Percentiles rank a stretch among this genome's conserved stretches.
Conservation (phyloP, 2,113 vertebrate species). For the Microcebus jonahi region DNA sequence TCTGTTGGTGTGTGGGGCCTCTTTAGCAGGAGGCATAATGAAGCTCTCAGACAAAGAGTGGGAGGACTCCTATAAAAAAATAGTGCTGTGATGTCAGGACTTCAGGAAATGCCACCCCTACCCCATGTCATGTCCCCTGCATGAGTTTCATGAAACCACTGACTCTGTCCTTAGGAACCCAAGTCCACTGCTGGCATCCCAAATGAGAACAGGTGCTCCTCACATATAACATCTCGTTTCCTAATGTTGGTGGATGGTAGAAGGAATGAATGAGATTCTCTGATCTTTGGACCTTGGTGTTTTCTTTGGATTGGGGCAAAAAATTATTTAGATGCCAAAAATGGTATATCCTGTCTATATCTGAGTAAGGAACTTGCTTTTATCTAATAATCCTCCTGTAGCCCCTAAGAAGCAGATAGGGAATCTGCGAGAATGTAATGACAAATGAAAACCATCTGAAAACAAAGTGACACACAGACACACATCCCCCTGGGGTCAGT, state of each 20-base stretch:
- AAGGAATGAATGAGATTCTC: background rate
- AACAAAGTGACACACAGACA: rapidly evolving
- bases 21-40: background rate
- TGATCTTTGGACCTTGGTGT: background rate
- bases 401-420: background rate
- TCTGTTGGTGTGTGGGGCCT: slow-evolving; percentile 39
- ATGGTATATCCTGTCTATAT: background rate
- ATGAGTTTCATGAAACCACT: background rate
- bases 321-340: background rate
- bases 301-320: background rate
- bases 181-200: background rate
- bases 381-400: background rate
- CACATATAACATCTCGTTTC: too few relatives aligned
- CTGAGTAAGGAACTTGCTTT: slow-evolving; percentile 18
- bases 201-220: background rate
- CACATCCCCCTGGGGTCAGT: rapidly evolving
- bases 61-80: slow-evolving; percentile 54
- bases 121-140: background rate
- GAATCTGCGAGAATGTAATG: background rate
- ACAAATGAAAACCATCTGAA: background rate
- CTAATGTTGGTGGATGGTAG: background rate
- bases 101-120: slow-evolving; percentile 17
- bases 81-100: background rate
- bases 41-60: slow-evolving; percentile 61
- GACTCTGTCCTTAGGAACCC: background rate